Percentiles rank a stretch among this genome's conserved stretches.
Conservation (phyloP, 2,888 invertebrate species). For the Incurvaria masculella region DNA sequence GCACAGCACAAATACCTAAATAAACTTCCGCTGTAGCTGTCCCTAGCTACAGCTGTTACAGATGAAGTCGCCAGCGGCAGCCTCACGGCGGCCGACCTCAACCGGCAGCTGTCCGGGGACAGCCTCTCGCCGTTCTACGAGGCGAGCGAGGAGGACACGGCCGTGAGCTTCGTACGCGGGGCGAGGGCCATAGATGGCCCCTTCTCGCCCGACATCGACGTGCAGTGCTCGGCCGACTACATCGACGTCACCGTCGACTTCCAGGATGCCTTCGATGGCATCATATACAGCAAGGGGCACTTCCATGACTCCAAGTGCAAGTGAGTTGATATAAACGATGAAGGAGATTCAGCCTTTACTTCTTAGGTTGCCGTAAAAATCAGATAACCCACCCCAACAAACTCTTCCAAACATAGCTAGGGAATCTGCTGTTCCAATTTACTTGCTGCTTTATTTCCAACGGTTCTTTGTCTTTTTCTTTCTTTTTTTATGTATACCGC, state of each 20-base stretch:
- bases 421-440: too few relatives aligned
- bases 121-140: conserved; percentile 38
- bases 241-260: conserved; percentile 65
- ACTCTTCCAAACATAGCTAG: too few relatives aligned
- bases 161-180: conserved; percentile 44
- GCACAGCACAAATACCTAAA: too few relatives aligned
- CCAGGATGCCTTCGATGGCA: conserved; percentile 60
- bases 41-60: conserved; percentile 52
- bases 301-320: conserved; percentile 65
- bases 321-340: conserved; percentile 48
- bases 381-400: too few relatives aligned
- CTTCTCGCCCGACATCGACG: conserved; percentile 54
- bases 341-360: neutral
- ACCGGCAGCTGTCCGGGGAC: conserved; percentile 36
- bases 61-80: conserved; percentile 30
- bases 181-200: conserved; percentile 52
- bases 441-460: too few relatives aligned
- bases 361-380: neutral
- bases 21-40: conserved; percentile 40
- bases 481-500: too few relatives aligned
- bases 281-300: conserved; percentile 69
- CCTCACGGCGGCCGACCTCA: conserved; percentile 45
- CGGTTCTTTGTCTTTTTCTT: too few relatives aligned
- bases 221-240: conserved; percentile 55
- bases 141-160: conserved; percentile 32